phyloP scores from a whole-genome alignment of 2,888 invertebrate genomes.

The Andrena bicolor region DNA sequence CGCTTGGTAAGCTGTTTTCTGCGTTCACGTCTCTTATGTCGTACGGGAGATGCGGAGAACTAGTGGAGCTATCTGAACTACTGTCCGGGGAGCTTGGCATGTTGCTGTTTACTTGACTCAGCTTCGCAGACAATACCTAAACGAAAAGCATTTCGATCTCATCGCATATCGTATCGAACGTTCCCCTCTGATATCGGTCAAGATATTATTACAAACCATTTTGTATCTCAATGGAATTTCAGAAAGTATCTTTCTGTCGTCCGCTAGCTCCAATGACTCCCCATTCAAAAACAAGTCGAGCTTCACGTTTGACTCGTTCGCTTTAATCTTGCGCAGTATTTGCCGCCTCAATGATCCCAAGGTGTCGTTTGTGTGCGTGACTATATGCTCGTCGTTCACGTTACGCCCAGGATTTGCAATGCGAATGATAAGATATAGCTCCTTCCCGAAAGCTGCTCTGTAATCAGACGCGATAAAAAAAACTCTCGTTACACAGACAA shows the following conservation, averaged over 20 bases:
- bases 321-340: constrained; percentile 89
- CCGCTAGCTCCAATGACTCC: constrained; percentile 93
- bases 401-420: constrained; percentile 95
- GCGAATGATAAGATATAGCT: constrained; percentile 94
- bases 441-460: constrained; percentile 96
- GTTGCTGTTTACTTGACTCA: constrained; percentile 90
- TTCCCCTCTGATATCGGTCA: not conserved
- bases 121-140: constrained; percentile 91
- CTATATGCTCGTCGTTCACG: constrained; percentile 96
- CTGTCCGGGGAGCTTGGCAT: constrained; percentile 95
- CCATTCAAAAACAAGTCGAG: constrained; percentile 96
- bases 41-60: constrained; percentile 95
- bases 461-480: constrained; percentile 67
- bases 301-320: constrained; percentile 91
- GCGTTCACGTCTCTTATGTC: constrained; percentile 93
- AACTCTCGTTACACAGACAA: constrained; percentile 20
- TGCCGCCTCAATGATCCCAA: constrained; percentile 93
- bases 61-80: constrained; percentile 97
- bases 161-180: not conserved
- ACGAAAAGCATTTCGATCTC: constrained; percentile 58
- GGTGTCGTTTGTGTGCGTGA: constrained; percentile 97
- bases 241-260: constrained; percentile 94
- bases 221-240: constrained; percentile 95
- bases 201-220: constrained; percentile 88
- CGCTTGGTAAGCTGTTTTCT: constrained; percentile 96